Base-by-base conservation (phyloP, 92 coral and sea anemone species). In the Porites rus region DNA sequence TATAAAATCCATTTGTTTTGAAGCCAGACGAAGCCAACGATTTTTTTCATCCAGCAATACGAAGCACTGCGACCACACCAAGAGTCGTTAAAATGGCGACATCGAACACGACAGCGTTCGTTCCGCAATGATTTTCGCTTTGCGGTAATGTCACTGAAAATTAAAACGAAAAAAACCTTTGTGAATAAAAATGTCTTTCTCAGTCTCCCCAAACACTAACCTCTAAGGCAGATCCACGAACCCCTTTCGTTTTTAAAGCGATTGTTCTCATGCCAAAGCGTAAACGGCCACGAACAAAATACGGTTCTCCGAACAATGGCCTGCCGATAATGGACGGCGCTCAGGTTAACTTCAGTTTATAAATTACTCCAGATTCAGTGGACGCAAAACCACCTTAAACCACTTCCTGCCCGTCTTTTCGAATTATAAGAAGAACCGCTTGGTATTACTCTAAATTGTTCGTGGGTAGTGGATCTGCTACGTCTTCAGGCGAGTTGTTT, bases 31-130 rank as follows among this genome's bases (percentile, higher is more conserved):
- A 73, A 74, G 82, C 87, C 46, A 76, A 69, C 43, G 74, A 62
- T 63, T 53, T 75, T 51, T 8, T 52, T 51, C 80, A 10, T 51
- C 72, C 72, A 81, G 74, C 16, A 63, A 87, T 10, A 10, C 61
- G 54, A 83, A 76, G 88, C 82, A 65, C 38, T 85, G 59, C 16
- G 88, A 76, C 88, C 88, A 85, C 88, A 85, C 83, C 88, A 85
- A 85, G 67, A 68, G 90, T 85, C 93, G 98, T 93, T 93, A 95
- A 93, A 90, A 95, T 95, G 98, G 98, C 98, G 98, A 95, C 96
- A 95, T 80, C 94, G 79, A 92, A 89, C 92, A 94, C 87, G 89
- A 84, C 78, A 82, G 89, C 75, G 53, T 51, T 76, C 75, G 63
- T 51, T 76, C 53, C 78, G 84, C 82, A 80, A 82, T 50, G 80